A percentile compares a stretch with the other conserved stretches of the same genome.
These are phyloP conservation scores for Eudasyphora cyanicolor DNA, from an alignment of 2,888 invertebrate genomes.

Conservation along the genomic window DNA sequence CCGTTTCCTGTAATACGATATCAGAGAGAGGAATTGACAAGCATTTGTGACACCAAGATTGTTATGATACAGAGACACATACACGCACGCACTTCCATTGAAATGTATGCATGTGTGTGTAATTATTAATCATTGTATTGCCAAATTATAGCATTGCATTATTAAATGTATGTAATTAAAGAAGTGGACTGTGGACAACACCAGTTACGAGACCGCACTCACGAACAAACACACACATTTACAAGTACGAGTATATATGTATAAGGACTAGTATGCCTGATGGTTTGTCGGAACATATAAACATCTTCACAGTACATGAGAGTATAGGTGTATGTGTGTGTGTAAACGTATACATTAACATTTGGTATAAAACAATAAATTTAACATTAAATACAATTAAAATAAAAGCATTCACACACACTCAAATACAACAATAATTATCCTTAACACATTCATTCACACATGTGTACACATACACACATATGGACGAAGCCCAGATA, in stretches of 20 bases:
- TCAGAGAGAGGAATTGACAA: not conserved
- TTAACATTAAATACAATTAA: conserved; percentile 59
- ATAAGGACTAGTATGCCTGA: not conserved
- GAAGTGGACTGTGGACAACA: not conserved
- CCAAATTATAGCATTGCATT: conserved; percentile 45
- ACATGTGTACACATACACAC: not conserved
- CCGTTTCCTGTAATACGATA: not conserved
- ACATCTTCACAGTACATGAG: too few species aligned
- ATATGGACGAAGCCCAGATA: not conserved
- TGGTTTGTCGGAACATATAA: conserved; percentile 8
- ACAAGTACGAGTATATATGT: too few species aligned
- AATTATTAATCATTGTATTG: conserved; percentile 55
- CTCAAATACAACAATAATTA: not conserved
- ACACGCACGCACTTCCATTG: not conserved
- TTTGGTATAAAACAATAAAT: conserved; percentile 60
- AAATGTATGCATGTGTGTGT: too few species aligned
- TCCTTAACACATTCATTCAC: not conserved
- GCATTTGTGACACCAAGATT: not conserved
- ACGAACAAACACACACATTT: too few species aligned
- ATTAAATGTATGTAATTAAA: conserved; percentile 14
- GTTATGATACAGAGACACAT: not conserved
- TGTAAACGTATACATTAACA: conserved; percentile 32
- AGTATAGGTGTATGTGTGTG: too few species aligned
- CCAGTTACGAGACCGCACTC: too few species aligned
- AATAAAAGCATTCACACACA: conserved; percentile 42